Conservation (phyloP, 1,140 invertebrate genomes). For the Halesus radiatus region DNA sequence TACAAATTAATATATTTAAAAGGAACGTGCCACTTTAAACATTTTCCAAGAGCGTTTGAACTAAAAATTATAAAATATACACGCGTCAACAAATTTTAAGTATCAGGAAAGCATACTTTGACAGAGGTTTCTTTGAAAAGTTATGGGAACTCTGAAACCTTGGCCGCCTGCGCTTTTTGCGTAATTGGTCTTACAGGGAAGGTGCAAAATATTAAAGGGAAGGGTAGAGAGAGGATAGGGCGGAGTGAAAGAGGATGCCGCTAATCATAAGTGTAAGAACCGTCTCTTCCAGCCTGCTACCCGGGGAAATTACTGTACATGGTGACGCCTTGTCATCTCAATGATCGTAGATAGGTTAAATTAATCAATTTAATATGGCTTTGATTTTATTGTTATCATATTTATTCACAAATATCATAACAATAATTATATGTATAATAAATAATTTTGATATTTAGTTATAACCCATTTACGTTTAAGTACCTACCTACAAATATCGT, state of each 20-base stretch:
- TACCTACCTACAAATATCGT: too few relatives aligned
- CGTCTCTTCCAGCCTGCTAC: conserved; percentile 24
- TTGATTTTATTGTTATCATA: too few relatives aligned
- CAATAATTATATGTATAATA: too few relatives aligned
- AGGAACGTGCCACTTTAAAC: too few relatives aligned
- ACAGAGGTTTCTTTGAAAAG: not conserved
- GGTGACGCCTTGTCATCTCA: too few relatives aligned
- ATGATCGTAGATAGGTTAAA: too few relatives aligned
- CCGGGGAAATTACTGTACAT: conserved; percentile 21
- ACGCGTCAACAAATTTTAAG: not conserved
- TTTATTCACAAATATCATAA: too few relatives aligned
- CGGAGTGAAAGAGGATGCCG: conserved; percentile 17
- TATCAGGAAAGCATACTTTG: not conserved
- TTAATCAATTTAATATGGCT: too few relatives aligned
- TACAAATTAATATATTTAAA: too few relatives aligned
- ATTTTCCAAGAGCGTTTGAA: too few relatives aligned
- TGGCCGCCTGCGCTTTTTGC: conserved; percentile 42
- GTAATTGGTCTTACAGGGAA: conserved; percentile 48
- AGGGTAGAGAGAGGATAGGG: conserved; percentile 15
- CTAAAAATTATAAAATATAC: not conserved
- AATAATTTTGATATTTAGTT: too few relatives aligned
- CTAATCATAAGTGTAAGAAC: conserved; percentile 19
- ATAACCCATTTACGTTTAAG: too few relatives aligned
- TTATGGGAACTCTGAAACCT: not conserved
- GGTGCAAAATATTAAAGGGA: conserved; percentile 17